Conservation (phyloP, 2,888 invertebrate species). For the Formica aserva region DNA sequence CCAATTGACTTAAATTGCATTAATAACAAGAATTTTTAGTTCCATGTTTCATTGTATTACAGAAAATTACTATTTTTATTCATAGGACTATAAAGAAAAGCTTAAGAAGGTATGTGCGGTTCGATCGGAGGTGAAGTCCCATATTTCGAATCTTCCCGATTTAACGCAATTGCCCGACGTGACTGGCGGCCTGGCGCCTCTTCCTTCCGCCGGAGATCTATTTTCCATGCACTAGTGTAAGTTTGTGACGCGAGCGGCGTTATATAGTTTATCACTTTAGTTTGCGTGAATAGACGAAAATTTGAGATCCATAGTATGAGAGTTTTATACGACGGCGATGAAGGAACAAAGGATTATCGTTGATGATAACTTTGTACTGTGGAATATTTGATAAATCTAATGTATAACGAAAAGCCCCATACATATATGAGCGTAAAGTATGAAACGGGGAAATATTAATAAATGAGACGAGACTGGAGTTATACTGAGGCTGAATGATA, state of each 20-base stretch:
- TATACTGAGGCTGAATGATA: slow-evolving; percentile 6
- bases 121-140: slow-evolving; percentile 95
- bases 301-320: slow-evolving; percentile 59
- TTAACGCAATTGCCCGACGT: slow-evolving; percentile 96
- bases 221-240: slow-evolving; percentile 90
- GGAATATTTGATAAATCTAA: slow-evolving; percentile 66
- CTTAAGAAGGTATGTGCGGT: slow-evolving; percentile 94
- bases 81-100: slow-evolving; percentile 96
- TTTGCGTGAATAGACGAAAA: slow-evolving; percentile 57
- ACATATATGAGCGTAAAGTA: slow-evolving; percentile 53
- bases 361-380: slow-evolving; percentile 63
- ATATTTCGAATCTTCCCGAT: slow-evolving; percentile 97
- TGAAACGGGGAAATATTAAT: slow-evolving; percentile 46
- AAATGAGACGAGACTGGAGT: background rate
- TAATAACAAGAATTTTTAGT: background rate
- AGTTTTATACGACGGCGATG: slow-evolving; percentile 30
- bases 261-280: slow-evolving; percentile 58
- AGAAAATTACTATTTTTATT: background rate
- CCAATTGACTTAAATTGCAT: background rate
- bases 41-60: background rate
- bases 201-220: slow-evolving; percentile 98
- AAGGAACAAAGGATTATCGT: slow-evolving; percentile 27
- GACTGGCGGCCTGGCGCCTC: slow-evolving; percentile 95
- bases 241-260: background rate
- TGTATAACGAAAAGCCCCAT: slow-evolving; percentile 44